Percentiles rank a stretch among this genome's conserved stretches.
These are phyloP conservation scores for Antennarius maculatus DNA, from an alignment of 2,797 vertebrate genomes.

Conservation along the genomic window DNA sequence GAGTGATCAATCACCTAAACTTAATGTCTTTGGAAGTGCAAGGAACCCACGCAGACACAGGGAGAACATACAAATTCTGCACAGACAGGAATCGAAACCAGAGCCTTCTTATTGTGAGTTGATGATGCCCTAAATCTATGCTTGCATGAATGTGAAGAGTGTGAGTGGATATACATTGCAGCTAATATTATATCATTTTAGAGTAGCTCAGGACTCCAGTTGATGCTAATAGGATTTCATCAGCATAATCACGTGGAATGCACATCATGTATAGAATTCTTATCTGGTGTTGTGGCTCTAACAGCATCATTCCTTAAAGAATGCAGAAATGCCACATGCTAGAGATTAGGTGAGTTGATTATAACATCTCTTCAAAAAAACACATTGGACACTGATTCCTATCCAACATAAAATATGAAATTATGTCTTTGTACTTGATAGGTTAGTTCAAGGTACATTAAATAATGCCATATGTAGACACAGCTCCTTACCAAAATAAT, in stretches of 20 bases:
- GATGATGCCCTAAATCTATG: too few species aligned
- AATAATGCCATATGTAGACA: too few species aligned
- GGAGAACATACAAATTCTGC: too few species aligned
- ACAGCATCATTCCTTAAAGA: conserved; percentile 28
- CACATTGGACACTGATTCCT: conserved; percentile 10
- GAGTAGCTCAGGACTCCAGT: neutral
- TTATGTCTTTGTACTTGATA: conserved; percentile 6
- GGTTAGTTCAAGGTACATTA: neutral
- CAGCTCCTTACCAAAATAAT: too few species aligned
- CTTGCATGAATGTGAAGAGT: too few species aligned
- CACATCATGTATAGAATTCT: conserved; percentile 29
- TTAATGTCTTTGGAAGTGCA: too few species aligned
- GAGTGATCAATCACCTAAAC: too few species aligned
- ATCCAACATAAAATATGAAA: conserved; percentile 5
- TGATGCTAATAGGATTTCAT: conserved; percentile 13
- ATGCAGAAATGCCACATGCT: conserved; percentile 12
- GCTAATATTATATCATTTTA: neutral
- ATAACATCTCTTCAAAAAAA: conserved; percentile 9
- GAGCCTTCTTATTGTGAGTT: too few species aligned
- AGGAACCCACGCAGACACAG: too few species aligned
- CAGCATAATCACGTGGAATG: conserved; percentile 9
- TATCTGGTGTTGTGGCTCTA: conserved; percentile 26
- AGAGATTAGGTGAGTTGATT: conserved; percentile 13
- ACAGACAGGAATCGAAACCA: too few species aligned
- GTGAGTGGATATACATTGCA: too few species aligned